A percentile compares a stretch with the other conserved stretches of the same genome.
These are phyloP conservation scores for Champsocephalus esox DNA, from an alignment of 2,797 vertebrate genomes.

Conservation along the genomic window DNA sequence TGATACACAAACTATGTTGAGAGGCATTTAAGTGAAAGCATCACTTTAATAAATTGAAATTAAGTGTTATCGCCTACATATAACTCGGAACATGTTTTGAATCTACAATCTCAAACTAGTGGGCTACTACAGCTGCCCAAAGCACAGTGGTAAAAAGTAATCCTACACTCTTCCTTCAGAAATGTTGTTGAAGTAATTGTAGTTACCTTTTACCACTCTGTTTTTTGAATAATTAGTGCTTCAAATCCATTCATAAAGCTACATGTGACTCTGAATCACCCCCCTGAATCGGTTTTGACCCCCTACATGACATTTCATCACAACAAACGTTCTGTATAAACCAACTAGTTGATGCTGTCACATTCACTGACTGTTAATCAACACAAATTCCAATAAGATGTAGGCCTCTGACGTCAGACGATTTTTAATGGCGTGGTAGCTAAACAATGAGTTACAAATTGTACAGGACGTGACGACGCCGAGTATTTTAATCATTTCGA, in stretches of 20 bases:
- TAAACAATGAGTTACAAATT: neutral
- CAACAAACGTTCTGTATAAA: slow-evolving; percentile 9
- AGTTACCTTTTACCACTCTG: neutral
- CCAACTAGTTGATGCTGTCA: slow-evolving; percentile 34
- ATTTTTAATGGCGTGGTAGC: slow-evolving; percentile 5
- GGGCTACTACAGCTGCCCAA: neutral
- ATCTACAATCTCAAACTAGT: neutral
- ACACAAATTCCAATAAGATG: slow-evolving; percentile 6
- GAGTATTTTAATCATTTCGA: neutral
- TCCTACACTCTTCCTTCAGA: neutral
- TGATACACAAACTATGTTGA: too few relatives aligned
- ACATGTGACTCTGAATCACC: neutral
- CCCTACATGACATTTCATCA: slow-evolving; percentile 11
- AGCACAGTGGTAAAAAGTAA: neutral
- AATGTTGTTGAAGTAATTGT: neutral
- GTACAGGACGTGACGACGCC: neutral
- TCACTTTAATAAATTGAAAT: neutral
- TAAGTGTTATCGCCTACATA: neutral
- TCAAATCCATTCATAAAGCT: neutral
- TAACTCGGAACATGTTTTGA: neutral
- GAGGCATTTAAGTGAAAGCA: neutral
- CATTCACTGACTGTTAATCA: slow-evolving; percentile 24
- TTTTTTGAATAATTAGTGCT: neutral
- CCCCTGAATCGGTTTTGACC: neutral
- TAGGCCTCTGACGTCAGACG: too few relatives aligned